Evolutionary conservation across 2,888 invertebrate genomes (phyloP), one percentile per base, ranked within the genome.

Genomic region (Timema podura): DNA sequence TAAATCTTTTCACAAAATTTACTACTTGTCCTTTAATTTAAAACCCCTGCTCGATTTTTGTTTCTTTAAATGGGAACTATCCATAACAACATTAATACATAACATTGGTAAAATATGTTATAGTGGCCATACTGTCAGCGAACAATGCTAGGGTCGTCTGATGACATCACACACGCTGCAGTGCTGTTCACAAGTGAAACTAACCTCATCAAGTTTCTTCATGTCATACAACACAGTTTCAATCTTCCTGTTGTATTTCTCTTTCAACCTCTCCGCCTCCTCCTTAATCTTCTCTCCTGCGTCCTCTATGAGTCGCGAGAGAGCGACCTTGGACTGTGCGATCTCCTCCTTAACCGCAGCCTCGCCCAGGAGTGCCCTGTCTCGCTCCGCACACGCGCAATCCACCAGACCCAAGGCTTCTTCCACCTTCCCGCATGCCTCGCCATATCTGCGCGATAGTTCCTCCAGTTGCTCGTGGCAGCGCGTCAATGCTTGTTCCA

Each of bases 371-470:
- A 71, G 6, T 9, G 69, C 67, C 30, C 48, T 48, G 46, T 72
- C 70, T 49, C 69, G 68, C 48, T 72, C 70, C 9, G 59, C 59
- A 10, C 70, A 15, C 9, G 72, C 72, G 45, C 65, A 51, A n/a
- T 72, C 72, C n/a, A 70, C 57, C 30, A 70, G 48, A 8, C 48
- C 11, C 13, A 72, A 16, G 30, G 72, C 70, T 47, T 72, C 72
- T 11, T 67, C 67, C 5, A 72, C 69, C 68, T 72, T 72, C 13
- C 68, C 66, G 11, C 45, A 64, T 15, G 70, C 72, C 13, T 72
- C 70, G 3, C n/a, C 15, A 5, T 70, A 64, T 61, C 48, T 70
- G 11, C 13, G 7, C 2, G 59, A 9, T 6, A 72, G 49, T 6
- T 48, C 48, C 6, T 67, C 65, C n/a, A 70, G 46, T 10, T 57